Base-by-base conservation (phyloP, 2,797 vertebrate genomes). In the Acipenser oxyrinchus region DNA sequence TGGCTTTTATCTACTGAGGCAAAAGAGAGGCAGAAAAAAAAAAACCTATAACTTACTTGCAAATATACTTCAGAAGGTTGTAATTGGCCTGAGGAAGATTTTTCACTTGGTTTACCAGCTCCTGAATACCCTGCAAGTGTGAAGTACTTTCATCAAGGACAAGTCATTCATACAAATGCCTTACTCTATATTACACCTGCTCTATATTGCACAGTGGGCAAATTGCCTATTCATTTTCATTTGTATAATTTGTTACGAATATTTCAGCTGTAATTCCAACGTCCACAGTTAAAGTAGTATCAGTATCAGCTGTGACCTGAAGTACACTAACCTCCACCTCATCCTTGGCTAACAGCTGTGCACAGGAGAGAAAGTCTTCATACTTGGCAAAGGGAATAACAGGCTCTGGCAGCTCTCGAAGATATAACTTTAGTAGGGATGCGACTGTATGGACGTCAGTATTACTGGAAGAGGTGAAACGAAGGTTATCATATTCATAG, bases 361-460 rank as follows among this genome's bases (percentile, higher is more conserved):
- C 95, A 48, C 95, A 98, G 76, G 91, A 94, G 73, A 97, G 90
- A 82, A 99, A 97, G 71, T 96, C 93, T 75, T 96, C 91, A 1
- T 97, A 97, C 86, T 94, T 95, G 79, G 88, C 87, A 83, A 98
- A 99, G 67, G 95, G 95, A 71, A 98, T 89, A 77, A 99, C 92
- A 1, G 95, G 96, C 80, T 99, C 96, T 0, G 96, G 95, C 69
- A 97, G 88, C 84, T 99, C 95, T 75, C 95, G 82, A 66, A 99
- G 92, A 76, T 96, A 99, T 68, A 97, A 89, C 83, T 98, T 98
- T 79, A 99, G 84, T 72, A 98, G 88, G 57, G 96, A 99, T n/a
- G 95, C 95, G 82, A 99, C 95, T 15, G 95, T 97, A 86, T 99
- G 96, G 83, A 97, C 93, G 58, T 99, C 95, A 0, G 96, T 97